Conservation (phyloP, 2,888 invertebrate genomes). For the Synergus gifuensis region DNA sequence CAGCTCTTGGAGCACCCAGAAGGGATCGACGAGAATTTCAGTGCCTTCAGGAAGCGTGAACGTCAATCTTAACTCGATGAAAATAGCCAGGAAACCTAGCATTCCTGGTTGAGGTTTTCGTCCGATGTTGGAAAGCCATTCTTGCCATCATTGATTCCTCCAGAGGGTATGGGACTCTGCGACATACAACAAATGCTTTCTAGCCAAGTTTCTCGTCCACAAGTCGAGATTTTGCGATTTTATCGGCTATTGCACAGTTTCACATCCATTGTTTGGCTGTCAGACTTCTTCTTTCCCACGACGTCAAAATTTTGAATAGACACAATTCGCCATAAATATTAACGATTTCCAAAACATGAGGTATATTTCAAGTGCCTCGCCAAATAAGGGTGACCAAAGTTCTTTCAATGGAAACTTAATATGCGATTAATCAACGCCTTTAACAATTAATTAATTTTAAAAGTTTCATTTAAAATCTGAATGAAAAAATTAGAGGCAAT, state of each 20-base stretch:
- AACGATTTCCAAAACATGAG: background rate
- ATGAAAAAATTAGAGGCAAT: too few relatives aligned
- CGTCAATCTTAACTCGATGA: conserved; percentile 45
- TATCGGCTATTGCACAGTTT: conserved; percentile 37
- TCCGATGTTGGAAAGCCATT: conserved; percentile 74
- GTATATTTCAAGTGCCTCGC: background rate
- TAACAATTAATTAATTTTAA: background rate
- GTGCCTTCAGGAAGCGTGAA: conserved; percentile 26
- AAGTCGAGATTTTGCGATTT: conserved; percentile 26
- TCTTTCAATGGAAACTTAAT: background rate
- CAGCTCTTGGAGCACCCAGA: background rate
- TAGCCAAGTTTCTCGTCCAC: conserved; percentile 19
- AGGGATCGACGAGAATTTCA: conserved; percentile 18
- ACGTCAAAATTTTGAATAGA: conserved; percentile 7
- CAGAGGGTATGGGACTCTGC: conserved; percentile 75
- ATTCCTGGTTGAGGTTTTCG: conserved; percentile 75
- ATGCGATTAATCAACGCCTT: background rate
- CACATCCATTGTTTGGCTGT: background rate
- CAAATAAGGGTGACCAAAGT: background rate
- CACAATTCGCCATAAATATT: background rate
- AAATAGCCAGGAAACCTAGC: conserved; percentile 61
- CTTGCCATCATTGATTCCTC: conserved; percentile 70
- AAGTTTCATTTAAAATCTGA: too few relatives aligned
- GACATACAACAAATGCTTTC: conserved; percentile 53
- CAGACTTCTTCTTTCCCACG: conserved; percentile 33